Conservation (phyloP, 1,140 invertebrate genomes). For the Psilanteris sp. region DNA sequence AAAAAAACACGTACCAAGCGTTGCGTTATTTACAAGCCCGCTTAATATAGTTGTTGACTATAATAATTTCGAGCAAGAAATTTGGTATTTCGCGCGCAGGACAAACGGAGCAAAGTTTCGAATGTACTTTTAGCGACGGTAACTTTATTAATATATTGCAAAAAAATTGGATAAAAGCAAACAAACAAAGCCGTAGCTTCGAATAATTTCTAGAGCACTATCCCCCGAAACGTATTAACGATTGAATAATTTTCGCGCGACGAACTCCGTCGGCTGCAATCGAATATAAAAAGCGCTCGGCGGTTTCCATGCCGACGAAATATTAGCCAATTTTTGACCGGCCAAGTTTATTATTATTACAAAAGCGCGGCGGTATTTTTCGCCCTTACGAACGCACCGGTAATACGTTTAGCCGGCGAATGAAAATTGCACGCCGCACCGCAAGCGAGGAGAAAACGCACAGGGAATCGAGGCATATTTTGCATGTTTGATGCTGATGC, state of each 20-base stretch:
- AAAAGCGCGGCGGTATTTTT: slow-evolving; percentile 44
- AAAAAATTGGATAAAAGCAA: slow-evolving; percentile 1
- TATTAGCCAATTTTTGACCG: slow-evolving; percentile 51
- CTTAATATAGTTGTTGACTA: too few relatives aligned
- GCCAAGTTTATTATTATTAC: slow-evolving; percentile 53
- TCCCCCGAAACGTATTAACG: slow-evolving; percentile 13
- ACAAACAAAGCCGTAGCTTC: neutral
- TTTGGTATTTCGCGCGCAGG: too few relatives aligned
- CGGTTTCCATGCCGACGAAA: slow-evolving; percentile 46
- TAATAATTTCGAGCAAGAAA: too few relatives aligned
- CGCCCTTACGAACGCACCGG: slow-evolving; percentile 26
- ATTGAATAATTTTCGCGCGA: slow-evolving; percentile 47
- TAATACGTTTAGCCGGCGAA: slow-evolving; percentile 36
- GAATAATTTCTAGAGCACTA: slow-evolving; percentile 1
- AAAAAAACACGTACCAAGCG: too few relatives aligned
- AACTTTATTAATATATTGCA: neutral
- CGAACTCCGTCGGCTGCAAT: slow-evolving; percentile 22
- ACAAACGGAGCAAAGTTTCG: too few relatives aligned
- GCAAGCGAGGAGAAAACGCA: slow-evolving; percentile 25
- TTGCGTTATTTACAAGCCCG: too few relatives aligned
- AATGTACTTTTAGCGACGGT: too few relatives aligned
- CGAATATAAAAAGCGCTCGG: slow-evolving; percentile 37
- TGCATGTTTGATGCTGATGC: slow-evolving; percentile 61
- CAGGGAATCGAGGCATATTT: slow-evolving; percentile 47
- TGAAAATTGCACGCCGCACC: slow-evolving; percentile 50